Conservation (phyloP, 2,797 vertebrate species). For the Notolepis coatsorum region DNA sequence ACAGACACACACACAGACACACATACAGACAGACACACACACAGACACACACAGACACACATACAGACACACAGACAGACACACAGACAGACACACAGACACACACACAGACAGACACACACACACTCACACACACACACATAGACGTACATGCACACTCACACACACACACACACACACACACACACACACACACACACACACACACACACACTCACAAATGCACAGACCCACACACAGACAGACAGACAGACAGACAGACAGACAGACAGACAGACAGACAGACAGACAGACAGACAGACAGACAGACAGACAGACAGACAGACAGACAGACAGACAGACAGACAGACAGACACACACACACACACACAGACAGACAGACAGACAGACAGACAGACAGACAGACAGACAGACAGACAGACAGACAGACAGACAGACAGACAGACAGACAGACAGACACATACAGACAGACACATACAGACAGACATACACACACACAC, state of each 20-base stretch:
- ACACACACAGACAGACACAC: neutral
- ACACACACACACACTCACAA: neutral
- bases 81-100: neutral
- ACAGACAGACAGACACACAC: slow-evolving; percentile 4
- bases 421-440: neutral
- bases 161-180: slow-evolving; percentile 18
- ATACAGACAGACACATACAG: neutral
- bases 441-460: neutral
- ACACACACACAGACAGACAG: neutral
- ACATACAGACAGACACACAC: slow-evolving; percentile 10
- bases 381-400: neutral
- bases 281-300: slow-evolving; percentile 3
- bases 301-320: slow-evolving; percentile 6
- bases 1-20: slow-evolving; percentile 36
- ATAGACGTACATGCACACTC: neutral
- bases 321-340: neutral
- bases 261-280: neutral
- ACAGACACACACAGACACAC: too few relatives aligned
- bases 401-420: neutral
- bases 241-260: too few relatives aligned
- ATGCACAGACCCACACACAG: slow-evolving; percentile 1
- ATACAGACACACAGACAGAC: neutral
- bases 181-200: slow-evolving; percentile 2
- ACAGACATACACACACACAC: neutral
- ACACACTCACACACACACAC: slow-evolving; percentile 22